These are phyloP conservation scores for Tethya wilhelma DNA, from an alignment of 37 sponge, comb jelly and placozoan genomes.

Conservation along the genomic window DNA sequence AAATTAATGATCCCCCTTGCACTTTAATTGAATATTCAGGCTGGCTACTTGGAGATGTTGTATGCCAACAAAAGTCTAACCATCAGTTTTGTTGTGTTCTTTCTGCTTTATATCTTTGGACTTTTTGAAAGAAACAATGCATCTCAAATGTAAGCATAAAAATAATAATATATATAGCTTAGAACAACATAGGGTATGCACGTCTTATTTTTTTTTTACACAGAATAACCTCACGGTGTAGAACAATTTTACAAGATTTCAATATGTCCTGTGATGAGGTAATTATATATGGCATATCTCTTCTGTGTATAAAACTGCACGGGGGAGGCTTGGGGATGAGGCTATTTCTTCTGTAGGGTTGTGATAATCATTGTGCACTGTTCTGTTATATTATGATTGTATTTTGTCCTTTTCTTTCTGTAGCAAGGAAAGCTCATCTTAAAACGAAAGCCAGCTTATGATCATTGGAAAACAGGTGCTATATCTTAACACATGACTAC, in stretches of 20 bases:
- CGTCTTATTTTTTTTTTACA: neutral
- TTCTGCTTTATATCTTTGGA: conserved; percentile 55
- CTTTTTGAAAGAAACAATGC: conserved; percentile 64
- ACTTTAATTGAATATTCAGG: conserved; percentile 10
- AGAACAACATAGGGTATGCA: neutral
- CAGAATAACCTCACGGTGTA: conserved; percentile 67
- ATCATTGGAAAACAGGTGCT: conserved; percentile 1
- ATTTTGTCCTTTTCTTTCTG: neutral
- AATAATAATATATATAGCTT: neutral
- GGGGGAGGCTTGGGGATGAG: no score
- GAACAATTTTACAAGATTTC: conserved; percentile 69
- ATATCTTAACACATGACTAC: neutral
- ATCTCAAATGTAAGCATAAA: conserved; percentile 51
- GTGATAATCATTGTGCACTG: neutral
- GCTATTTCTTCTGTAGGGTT: no score
- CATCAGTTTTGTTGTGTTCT: conserved; percentile 27
- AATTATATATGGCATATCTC: neutral
- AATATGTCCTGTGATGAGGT: conserved; percentile 94
- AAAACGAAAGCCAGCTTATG: conserved; percentile 40
- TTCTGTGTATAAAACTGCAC: neutral
- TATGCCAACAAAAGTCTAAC: conserved; percentile 45
- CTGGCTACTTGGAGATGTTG: conserved; percentile 43
- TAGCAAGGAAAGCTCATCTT: conserved; percentile 80
- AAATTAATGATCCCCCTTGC: neutral
- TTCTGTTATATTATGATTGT: neutral